phyloP scores from a whole-genome alignment of 2,888 invertebrate genomes.

The Lottia scabra region DNA sequence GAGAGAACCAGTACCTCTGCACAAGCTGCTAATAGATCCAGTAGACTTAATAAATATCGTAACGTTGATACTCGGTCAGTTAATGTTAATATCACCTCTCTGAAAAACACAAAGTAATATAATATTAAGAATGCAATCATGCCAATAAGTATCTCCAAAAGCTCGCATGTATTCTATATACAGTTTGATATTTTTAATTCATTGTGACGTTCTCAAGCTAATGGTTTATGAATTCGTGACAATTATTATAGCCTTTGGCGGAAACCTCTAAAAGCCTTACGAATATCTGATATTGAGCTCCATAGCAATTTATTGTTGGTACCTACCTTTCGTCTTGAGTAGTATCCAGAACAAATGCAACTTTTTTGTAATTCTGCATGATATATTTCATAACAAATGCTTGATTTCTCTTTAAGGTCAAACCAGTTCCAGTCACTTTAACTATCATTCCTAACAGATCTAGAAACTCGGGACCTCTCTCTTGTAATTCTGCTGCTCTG shows the following conservation, averaged over 20 bases:
- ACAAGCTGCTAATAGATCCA: constrained; percentile 67
- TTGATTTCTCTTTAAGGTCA: constrained; percentile 68
- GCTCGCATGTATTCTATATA: no score
- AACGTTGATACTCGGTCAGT: constrained; percentile 48
- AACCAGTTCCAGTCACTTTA: constrained; percentile 63
- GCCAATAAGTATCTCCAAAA: no score
- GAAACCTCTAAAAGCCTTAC: no score
- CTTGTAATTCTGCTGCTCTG: constrained; percentile 61
- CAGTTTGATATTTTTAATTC: no score
- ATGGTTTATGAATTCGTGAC: no score
- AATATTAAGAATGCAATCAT: no score
- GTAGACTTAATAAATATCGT: constrained; percentile 63
- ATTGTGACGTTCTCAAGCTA: no score
- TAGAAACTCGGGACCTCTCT: constrained; percentile 64
- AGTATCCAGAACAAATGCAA: constrained; percentile 63
- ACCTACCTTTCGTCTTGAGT: constrained; percentile 57
- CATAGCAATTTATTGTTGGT: no score
- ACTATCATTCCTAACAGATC: constrained; percentile 65
- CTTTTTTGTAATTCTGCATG: constrained; percentile 68
- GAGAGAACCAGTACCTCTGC: constrained; percentile 69
- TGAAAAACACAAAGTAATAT: constrained; percentile 23
- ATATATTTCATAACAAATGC: constrained; percentile 69
- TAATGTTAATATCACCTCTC: constrained; percentile 57
- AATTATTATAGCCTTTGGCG: no score
- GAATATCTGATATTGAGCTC: no score